Conservation (phyloP, 1,140 invertebrate genomes). For the Chrysopa pallens region DNA sequence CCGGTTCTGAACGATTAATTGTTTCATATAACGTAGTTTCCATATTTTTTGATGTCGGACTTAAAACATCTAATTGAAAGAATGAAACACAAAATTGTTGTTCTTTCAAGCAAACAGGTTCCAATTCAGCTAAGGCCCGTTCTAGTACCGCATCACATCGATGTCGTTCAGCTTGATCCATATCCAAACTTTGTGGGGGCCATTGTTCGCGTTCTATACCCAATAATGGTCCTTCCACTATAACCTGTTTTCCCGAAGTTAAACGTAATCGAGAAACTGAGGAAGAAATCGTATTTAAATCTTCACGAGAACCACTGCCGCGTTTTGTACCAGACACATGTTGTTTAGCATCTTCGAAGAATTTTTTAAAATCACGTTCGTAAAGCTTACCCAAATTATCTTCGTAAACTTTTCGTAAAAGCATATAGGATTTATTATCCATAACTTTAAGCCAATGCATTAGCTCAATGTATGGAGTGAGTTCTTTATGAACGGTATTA, state of each 20-base stretch:
- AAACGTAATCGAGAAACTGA: background rate
- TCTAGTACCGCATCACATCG: constrained; percentile 58
- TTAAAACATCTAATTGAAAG: constrained; percentile 64
- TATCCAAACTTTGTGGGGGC: constrained; percentile 24
- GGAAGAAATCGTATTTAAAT: constrained; percentile 10
- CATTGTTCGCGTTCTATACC: constrained; percentile 38
- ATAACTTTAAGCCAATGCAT: constrained; percentile 65
- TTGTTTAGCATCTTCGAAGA: constrained; percentile 55
- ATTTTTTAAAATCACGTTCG: constrained; percentile 60
- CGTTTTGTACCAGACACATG: constrained; percentile 3
- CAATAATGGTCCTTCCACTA: constrained; percentile 22
- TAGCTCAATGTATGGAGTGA: constrained; percentile 68
- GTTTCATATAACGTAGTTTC: constrained; percentile 28
- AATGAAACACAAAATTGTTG: constrained; percentile 91
- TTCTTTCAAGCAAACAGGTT: constrained; percentile 83
- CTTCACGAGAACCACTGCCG: constrained; percentile 9
- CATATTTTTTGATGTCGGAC: constrained; percentile 28
- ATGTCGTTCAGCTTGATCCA: constrained; percentile 32
- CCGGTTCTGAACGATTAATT: background rate
- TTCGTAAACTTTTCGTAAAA: constrained; percentile 65
- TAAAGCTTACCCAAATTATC: constrained; percentile 64
- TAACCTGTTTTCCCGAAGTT: background rate
- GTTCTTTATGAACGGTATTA: constrained; percentile 59
- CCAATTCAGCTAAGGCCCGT: constrained; percentile 68
- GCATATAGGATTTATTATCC: constrained; percentile 63